These are phyloP conservation scores for Maccullochella peelii DNA, from an alignment of 2,113 vertebrate species.

Conservation along the genomic window DNA sequence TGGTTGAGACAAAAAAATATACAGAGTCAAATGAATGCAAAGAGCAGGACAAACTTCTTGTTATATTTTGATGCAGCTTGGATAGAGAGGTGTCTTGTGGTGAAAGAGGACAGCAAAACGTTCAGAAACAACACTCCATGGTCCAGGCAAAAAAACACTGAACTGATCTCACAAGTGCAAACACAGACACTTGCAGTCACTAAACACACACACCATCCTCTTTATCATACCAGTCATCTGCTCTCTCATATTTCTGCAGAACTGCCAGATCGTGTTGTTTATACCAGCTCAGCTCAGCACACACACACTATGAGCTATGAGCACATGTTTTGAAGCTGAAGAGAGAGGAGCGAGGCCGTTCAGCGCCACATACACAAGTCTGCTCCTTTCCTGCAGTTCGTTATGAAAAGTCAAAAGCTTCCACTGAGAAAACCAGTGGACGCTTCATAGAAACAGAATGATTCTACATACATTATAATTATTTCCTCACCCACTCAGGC, in stretches of 20 bases:
- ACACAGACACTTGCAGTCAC: conserved; percentile 2
- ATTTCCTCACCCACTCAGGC: not conserved
- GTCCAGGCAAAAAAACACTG: conserved; percentile 21
- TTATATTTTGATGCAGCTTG: conserved; percentile 1
- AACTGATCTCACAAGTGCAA: conserved; percentile 37
- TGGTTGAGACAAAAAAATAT: not conserved
- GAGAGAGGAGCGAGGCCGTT: not conserved
- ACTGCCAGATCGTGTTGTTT: conserved; percentile 49
- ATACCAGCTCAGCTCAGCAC: conserved; percentile 23
- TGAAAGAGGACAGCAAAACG: conserved; percentile 8
- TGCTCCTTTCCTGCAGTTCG: conserved; percentile 10
- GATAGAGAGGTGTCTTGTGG: conserved; percentile 7
- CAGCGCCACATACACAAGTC: conserved; percentile 15
- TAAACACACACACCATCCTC: conserved; percentile 2
- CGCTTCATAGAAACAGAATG: not conserved
- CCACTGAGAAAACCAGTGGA: not conserved
- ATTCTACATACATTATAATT: conserved; percentile 10
- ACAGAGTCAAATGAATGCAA: conserved; percentile 17
- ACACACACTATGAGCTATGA: conserved; percentile 7
- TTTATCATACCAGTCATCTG: conserved; percentile 28
- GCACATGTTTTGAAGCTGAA: conserved; percentile 20
- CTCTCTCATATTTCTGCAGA: conserved; percentile 34
- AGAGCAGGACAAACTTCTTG: not conserved
- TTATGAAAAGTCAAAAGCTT: conserved; percentile 11
- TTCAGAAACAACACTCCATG: conserved; percentile 18